Conservation (phyloP, 2,888 invertebrate species). For the Dynastes hyllus region DNA sequence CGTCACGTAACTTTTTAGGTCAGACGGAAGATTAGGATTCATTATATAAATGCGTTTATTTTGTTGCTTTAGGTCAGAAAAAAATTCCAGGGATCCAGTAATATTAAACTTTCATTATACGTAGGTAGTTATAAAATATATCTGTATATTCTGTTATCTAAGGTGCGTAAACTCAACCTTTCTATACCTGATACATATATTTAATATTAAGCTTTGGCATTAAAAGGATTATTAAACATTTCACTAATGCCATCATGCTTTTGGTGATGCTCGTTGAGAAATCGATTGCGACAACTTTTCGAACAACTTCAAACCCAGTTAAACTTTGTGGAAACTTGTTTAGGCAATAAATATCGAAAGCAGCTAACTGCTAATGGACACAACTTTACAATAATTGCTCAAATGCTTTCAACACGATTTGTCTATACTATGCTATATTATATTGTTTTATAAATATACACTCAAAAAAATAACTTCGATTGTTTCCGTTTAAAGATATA, state of each 20-base stretch:
- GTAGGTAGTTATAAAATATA: background rate
- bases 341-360: constrained; percentile 9
- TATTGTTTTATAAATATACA: too few relatives aligned
- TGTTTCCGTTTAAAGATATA: too few relatives aligned
- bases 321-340: constrained; percentile 3
- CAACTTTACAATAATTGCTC: constrained; percentile 5
- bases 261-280: background rate
- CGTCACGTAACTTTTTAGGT: background rate
- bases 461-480: too few relatives aligned
- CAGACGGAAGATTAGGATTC: background rate
- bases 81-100: background rate
- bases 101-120: background rate
- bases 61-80: background rate
- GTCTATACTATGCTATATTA: background rate
- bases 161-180: too few relatives aligned
- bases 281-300: background rate
- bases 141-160: too few relatives aligned
- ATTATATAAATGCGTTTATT: background rate
- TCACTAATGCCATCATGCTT: background rate
- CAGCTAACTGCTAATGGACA: background rate
- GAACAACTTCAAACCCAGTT: background rate
- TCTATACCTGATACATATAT: too few relatives aligned
- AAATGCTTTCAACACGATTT: background rate
- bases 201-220: background rate
- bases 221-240: background rate